Evolutionary conservation across 2,888 invertebrate species (phyloP).

Genomic region (Therioaphis trifolii): DNA sequence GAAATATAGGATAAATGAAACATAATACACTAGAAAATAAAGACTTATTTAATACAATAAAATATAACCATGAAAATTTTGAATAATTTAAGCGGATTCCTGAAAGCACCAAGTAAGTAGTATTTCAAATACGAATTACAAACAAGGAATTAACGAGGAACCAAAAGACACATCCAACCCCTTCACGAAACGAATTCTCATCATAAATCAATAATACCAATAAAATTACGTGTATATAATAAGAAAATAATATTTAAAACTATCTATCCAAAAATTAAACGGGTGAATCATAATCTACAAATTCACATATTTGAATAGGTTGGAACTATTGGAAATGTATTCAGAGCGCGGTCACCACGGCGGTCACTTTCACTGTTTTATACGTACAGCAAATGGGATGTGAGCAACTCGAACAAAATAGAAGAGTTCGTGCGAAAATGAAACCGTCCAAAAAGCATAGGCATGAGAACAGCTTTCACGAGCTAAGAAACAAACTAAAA

Average conservation of each 20-base stretch:
- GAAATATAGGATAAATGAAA: too few relatives aligned
- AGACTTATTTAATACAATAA: too few relatives aligned
- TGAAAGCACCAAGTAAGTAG: too few relatives aligned
- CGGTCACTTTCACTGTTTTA: constrained; percentile 50
- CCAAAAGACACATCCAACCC: not conserved
- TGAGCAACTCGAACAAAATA: not conserved
- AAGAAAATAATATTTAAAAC: not conserved
- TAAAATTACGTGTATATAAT: not conserved
- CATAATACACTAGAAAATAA: too few relatives aligned
- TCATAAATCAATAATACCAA: not conserved
- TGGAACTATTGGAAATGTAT: constrained; percentile 2
- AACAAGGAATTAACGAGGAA: too few relatives aligned
- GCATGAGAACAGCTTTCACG: constrained; percentile 54
- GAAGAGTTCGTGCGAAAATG: constrained; percentile 48
- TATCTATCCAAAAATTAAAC: not conserved
- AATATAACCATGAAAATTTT: too few relatives aligned
- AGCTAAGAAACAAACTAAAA: constrained; percentile 4
- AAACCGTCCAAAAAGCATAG: constrained; percentile 34
- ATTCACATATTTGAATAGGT: not conserved
- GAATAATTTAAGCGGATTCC: too few relatives aligned
- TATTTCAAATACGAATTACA: too few relatives aligned
- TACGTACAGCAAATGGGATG: not conserved
- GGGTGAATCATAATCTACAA: too few relatives aligned
- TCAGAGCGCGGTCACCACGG: constrained; percentile 9
- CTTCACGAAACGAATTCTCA: not conserved